Conservation (phyloP, 2,113 vertebrate species). For the Potamarius usumacintae region DNA sequence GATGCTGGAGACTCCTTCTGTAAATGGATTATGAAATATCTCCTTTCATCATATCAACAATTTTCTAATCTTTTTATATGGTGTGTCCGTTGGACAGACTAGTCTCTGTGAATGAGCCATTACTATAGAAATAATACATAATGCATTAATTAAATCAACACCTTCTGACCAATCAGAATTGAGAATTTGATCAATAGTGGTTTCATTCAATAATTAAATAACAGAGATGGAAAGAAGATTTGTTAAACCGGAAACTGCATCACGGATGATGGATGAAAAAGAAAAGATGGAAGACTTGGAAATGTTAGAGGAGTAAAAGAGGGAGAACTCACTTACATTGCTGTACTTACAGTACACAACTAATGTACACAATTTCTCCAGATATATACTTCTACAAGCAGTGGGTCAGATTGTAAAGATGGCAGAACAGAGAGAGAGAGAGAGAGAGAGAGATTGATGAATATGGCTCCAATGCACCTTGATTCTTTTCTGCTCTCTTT, state of each 20-base stretch:
- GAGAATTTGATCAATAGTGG: background rate
- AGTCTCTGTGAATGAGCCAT: background rate
- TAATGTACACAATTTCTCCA: background rate
- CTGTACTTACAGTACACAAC: background rate
- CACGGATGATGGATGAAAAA: background rate
- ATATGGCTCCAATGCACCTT: background rate
- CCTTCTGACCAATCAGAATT: background rate
- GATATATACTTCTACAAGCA: background rate
- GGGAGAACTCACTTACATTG: background rate
- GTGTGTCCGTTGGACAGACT: background rate
- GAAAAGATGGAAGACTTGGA: background rate
- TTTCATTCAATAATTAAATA: no score
- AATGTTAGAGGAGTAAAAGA: background rate
- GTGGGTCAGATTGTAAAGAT: background rate
- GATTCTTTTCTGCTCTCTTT: conserved; percentile 8
- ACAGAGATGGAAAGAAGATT: background rate
- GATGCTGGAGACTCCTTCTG: no score
- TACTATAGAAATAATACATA: background rate
- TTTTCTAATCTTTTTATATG: background rate
- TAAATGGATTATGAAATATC: background rate
- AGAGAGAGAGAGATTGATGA: background rate
- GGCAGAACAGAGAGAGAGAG: background rate
- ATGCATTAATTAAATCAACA: no score
- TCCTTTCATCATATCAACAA: background rate
- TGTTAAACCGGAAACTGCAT: background rate